Base-by-base conservation (phyloP, 2,888 invertebrate species). In the Lepidocyrtinus sp. region DNA sequence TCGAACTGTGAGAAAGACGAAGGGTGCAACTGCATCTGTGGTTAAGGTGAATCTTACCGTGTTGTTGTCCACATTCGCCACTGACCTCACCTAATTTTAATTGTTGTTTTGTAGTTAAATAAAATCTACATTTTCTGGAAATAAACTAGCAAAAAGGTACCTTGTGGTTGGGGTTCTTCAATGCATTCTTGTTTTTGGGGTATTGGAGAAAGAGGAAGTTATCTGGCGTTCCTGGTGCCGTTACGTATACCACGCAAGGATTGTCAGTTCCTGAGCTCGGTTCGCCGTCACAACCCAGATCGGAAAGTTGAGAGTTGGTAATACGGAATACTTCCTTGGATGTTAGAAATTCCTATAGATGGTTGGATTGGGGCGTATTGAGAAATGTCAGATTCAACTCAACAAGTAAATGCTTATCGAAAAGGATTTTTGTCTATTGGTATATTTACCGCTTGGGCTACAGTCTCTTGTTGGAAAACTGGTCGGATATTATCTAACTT, bases 131-230 rank as follows among this genome's bases (percentile, higher is more conserved):
- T 45, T 15, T 45, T 46, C 46, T 15, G 15, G 46, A 12, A 46
- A 9, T 46, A 46, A 46, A 46, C 46, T 46, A 46, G 15, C 46
- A 46, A 55, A 36, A 36, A 36, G 3, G 9, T 75, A 84, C 83
- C 76, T 55, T 59, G 2, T 81, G 71, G 2, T 82, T 80, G 7
- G 86, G 85, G 59, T 84, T 50, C 15, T 68, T n/a, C 15, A 86
- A 45, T 7, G 74, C 36, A 0, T 59, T 7, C 26, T 72, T 77
- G 12, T 83, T 61, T 17, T 45, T 82, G 0, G 86, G 86, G 59
- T 86, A 86, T 26, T 85, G 76, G 1, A 94, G 93, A 86, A 94
- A 93, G 1, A 93, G 89, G 86, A 92, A 93, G 88, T 94, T 95
- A 75, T 90, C 89, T 0, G 94, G 93, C 12, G 85, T 75, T 64